Percentiles rank a stretch among this genome's conserved stretches.
phyloP scores from a whole-genome alignment of 2,888 invertebrate species.

The Drosophila rubida region DNA sequence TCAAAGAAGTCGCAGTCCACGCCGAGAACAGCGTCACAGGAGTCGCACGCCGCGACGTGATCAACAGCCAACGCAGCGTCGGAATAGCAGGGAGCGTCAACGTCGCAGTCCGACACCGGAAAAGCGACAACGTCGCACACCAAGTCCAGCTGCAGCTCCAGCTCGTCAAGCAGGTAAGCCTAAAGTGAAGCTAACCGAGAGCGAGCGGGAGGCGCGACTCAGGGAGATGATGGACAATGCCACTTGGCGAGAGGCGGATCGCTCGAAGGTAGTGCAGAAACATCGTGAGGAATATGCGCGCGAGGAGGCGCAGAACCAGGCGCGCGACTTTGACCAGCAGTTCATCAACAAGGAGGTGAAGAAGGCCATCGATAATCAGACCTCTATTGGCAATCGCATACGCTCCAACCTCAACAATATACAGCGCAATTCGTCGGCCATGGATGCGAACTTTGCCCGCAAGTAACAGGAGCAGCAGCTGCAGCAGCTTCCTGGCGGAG shows the following conservation, averaged over 20 bases:
- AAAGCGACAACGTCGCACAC: conserved; percentile 6
- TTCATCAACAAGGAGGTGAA: conserved; percentile 85
- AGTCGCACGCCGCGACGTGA: too few species aligned
- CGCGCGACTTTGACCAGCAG: conserved; percentile 86
- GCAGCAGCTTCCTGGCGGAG: neutral
- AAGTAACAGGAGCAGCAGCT: conserved; percentile 85
- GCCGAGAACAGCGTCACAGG: conserved; percentile 4
- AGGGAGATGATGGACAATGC: conserved; percentile 95
- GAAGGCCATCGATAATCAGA: conserved; percentile 87
- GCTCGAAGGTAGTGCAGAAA: conserved; percentile 87
- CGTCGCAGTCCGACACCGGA: conserved; percentile 18
- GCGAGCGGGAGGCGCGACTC: conserved; percentile 89
- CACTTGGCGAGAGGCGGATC: conserved; percentile 88
- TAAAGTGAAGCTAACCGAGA: conserved; percentile 85
- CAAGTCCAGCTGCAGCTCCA: conserved; percentile 7
- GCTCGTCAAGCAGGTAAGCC: conserved; percentile 29
- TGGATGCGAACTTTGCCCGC: conserved; percentile 93
- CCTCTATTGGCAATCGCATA: conserved; percentile 92
- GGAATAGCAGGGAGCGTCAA: conserved; percentile 3
- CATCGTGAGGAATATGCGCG: conserved; percentile 88
- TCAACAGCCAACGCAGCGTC: conserved; percentile 8
- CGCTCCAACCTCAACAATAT: conserved; percentile 95
- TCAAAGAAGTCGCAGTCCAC: conserved; percentile 34
- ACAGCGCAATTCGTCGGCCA: conserved; percentile 91
- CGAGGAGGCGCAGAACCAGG: conserved; percentile 84